Base-by-base conservation (phyloP, 2,113 vertebrate genomes). In the Alces alces region DNA sequence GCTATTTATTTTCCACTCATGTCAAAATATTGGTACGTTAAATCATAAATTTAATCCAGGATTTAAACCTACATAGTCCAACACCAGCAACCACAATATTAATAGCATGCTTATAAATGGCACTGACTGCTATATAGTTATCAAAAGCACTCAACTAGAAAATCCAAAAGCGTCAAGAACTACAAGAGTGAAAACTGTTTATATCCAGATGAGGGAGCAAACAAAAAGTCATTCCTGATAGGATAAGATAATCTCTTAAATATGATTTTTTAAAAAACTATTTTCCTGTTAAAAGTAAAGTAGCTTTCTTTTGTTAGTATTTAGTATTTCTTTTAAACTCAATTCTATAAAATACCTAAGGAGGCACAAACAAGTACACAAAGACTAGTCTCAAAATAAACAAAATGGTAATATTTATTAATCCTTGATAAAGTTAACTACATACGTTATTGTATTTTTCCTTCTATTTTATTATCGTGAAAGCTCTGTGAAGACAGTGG, bases 11-110 rank as follows among this genome's bases (percentile, higher is more conserved):
- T 55, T 83, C 52, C 54, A 55, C 11, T 60, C 47, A 70, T 55
- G 8, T 54, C 76, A 78, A 89, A 43, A 28, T 79, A 93, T 21
- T 30, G 76, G n/a, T 83, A 27, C 15, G 23, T n/a, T 55, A 95
- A 96, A 66, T 95, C 50, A 93, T 78, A 79, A 93, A 96, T 54
- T 58, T 66, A 95, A 76, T 64, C 19, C 11, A 97, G 80, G 19
- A 82, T 87, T 54, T 95, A 89, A 96, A 89, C 15, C 61, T 78
- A 97, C 21, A 64, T 2, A 25, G 54, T 82, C 80, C 64, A 92
- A 90, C 54, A 93, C n/a, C 82, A 91, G 78, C 85, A 14, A 83
- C 47, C 76, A 64, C 39, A 78, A 84, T 95, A 52, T 96, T 87
- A 91, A 83, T 27, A 93, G 28, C 43, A 66, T n/a, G 57, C 23